These are phyloP conservation scores for Operophtera brumata DNA, from an alignment of 2,888 invertebrate genomes.

Conservation along the genomic window DNA sequence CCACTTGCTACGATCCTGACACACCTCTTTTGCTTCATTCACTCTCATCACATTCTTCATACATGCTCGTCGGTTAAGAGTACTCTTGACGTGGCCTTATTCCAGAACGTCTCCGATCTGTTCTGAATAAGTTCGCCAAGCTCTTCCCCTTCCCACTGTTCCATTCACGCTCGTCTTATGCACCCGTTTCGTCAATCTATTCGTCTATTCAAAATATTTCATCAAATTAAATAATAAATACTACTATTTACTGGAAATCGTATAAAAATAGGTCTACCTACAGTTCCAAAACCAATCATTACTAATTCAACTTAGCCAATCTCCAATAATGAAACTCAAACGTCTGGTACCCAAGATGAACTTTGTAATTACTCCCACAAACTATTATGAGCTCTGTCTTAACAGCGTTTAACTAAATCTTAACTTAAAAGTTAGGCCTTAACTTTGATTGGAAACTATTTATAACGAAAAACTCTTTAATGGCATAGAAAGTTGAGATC, in stretches of 20 bases:
- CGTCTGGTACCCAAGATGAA: conserved; percentile 28
- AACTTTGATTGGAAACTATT: conserved; percentile 19
- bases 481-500: background rate
- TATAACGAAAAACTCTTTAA: background rate
- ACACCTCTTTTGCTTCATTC: too few species aligned
- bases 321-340: conserved; percentile 25
- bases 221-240: background rate
- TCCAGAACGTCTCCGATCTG: too few species aligned
- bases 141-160: too few species aligned
- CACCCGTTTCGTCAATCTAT: too few species aligned
- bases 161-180: too few species aligned
- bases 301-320: conserved; percentile 25
- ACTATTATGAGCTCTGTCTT: conserved; percentile 30
- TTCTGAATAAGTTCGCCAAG: too few species aligned
- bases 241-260: background rate
- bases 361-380: conserved; percentile 31
- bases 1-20: too few species aligned
- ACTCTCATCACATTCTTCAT: too few species aligned
- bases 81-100: too few species aligned
- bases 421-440: conserved; percentile 6
- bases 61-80: too few species aligned
- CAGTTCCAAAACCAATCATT: conserved; percentile 15
- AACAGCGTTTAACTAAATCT: conserved; percentile 27
- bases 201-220: too few species aligned
- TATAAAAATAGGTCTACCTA: background rate